Base-by-base conservation (phyloP, 2,113 vertebrate genomes). In the Alethe castanea region DNA sequence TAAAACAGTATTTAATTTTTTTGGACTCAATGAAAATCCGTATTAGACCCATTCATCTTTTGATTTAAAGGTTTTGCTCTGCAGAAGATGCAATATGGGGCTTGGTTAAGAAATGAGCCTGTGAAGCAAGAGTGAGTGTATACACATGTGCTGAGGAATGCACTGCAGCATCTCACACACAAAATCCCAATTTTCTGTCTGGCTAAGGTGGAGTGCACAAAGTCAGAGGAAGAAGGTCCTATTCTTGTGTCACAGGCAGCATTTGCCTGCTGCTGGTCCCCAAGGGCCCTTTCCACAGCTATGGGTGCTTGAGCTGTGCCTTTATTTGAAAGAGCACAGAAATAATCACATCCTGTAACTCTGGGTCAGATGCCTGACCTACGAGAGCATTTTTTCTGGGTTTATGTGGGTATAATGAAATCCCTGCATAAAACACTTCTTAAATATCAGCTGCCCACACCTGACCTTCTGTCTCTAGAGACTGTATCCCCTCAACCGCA, bases 351-450 rank as follows among this genome's bases (percentile, higher is more conserved):
- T 74, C 38, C 31, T 74, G 28, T 62, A 96, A 61, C 19, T 61
- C 52, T 45, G 67, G 71, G 90, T 88, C 67, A 86, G 57, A 36
- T n/a, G 42, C 5, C 36, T 91, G 91, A 94, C 81, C 95, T 66
- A 71, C 4, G 1, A 72, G 70, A 82, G 42, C 33, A 62, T 77
- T 84, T 88, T 76, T 70, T 73, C n/a, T 77, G 56, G n/a, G 22
- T 94, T 85, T 90, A 69, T 67, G 42, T 9, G 2, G 12, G 26
- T 65, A 92, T 92, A 92, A 94, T 88, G 67, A 97, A 92, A 93
- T 70, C 82, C 42, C 64, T 73, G 60, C 56, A 81, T 81, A 91
- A 95, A 89, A 84, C 40, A 33, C 52, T 88, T 67, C 71, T 93
- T 83, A 88, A 91, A 81, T 88, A 66, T 88, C 86, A 84, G 19